These are phyloP conservation scores for Ctenomys sociabilis DNA, from an alignment of 2,113 vertebrate species.

Conservation along the genomic window DNA sequence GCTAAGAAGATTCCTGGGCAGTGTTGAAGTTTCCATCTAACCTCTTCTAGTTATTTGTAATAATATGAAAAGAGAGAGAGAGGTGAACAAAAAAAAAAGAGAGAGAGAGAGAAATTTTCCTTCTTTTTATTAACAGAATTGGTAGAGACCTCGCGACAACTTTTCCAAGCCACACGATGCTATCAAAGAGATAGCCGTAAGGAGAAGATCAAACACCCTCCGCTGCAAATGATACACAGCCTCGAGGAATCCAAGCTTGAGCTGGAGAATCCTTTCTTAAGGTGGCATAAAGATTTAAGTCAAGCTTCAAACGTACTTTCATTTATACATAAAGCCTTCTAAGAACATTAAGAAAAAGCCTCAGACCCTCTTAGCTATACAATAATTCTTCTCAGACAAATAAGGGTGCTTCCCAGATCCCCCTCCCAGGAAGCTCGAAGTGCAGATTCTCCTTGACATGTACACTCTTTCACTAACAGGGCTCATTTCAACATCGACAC, in stretches of 20 bases:
- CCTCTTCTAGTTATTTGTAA: not conserved
- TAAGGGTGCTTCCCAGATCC: not conserved
- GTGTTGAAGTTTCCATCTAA: not conserved
- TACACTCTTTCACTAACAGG: not conserved
- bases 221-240: conserved; percentile 12
- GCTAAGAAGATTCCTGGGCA: not conserved
- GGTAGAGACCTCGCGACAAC: not conserved
- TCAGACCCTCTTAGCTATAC: not conserved
- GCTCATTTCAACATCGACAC: not conserved
- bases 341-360: not conserved
- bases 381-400: conserved; percentile 4
- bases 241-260: not conserved
- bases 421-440: not conserved
- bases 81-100: not conserved
- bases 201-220: conserved; percentile 46
- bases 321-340: not conserved
- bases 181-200: conserved; percentile 44
- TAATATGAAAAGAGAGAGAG: not conserved
- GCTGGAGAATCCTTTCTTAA: not conserved
- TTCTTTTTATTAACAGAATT: not conserved
- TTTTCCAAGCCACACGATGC: not conserved
- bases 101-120: not conserved
- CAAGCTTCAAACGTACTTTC: not conserved
- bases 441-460: not conserved
- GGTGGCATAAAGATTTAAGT: conserved; percentile 38